Conservation (phyloP, 2,888 invertebrate genomes). For the Cacoxenus indagator region DNA sequence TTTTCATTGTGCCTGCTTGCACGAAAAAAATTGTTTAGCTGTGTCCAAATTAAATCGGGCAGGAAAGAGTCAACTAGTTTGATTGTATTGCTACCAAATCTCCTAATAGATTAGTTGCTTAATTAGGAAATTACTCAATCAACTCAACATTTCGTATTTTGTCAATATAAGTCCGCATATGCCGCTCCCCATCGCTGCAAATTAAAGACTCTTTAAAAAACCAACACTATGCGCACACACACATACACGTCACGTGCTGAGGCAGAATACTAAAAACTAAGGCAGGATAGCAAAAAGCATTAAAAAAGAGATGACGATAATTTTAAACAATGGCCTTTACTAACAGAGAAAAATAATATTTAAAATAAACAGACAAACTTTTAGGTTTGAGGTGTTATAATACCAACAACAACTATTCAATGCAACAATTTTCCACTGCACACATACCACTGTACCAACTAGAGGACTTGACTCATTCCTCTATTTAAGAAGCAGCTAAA, state of each 20-base stretch:
- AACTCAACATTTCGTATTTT: conserved; percentile 11
- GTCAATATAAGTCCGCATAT: neutral
- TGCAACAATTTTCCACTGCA: conserved; percentile 30
- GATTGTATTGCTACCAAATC: too few species aligned
- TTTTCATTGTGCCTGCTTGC: too few species aligned
- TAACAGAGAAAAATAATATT: conserved; percentile 60
- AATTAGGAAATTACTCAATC: conserved; percentile 50
- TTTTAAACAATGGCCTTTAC: conserved; percentile 57
- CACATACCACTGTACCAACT: conserved; percentile 4
- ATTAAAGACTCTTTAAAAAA: conserved; percentile 28
- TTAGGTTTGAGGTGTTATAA: conserved; percentile 49
- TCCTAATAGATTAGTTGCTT: conserved; percentile 60
- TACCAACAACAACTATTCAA: conserved; percentile 56
- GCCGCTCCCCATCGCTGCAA: conserved; percentile 5
- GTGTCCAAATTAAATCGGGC: too few species aligned
- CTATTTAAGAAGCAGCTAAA: neutral
- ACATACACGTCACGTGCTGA: neutral
- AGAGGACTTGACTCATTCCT: neutral
- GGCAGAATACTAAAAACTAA: neutral
- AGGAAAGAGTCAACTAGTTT: too few species aligned
- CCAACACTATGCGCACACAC: neutral
- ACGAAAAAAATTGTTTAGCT: too few species aligned
- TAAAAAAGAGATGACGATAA: too few species aligned
- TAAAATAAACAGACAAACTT: conserved; percentile 48
- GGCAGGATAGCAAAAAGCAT: conserved; percentile 23